Conservation (phyloP, 2,113 vertebrate genomes). For the Cephalopholis sonnerati region DNA sequence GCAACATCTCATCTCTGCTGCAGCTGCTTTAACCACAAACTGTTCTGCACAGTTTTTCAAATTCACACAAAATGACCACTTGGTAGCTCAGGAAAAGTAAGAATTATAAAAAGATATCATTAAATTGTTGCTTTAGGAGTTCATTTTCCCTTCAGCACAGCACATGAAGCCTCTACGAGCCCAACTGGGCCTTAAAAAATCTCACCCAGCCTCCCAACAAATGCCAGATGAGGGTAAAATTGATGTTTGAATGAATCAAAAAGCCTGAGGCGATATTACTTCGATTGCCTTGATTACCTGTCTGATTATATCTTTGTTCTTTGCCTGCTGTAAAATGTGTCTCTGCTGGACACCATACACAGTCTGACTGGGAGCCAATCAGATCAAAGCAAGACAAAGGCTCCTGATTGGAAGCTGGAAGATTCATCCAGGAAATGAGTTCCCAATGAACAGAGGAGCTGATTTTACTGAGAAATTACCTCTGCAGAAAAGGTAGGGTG, state of each 20-base stretch:
- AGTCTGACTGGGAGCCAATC: slow-evolving; percentile 28
- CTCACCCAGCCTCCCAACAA: background rate
- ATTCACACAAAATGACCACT: background rate
- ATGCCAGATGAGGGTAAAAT: background rate
- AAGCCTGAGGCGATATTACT: background rate
- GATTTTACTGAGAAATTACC: background rate
- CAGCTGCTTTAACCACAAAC: background rate
- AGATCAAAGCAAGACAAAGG: slow-evolving; percentile 11
- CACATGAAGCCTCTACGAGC: background rate
- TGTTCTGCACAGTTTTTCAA: background rate
- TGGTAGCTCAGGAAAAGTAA: background rate
- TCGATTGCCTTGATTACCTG: background rate
- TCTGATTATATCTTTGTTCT: slow-evolving; percentile 5
- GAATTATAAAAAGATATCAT: too few relatives aligned
- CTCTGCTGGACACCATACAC: slow-evolving; percentile 16
- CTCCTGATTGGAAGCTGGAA: background rate
- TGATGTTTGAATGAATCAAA: background rate
- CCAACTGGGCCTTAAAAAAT: background rate
- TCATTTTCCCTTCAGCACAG: background rate
- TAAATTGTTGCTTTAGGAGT: background rate
- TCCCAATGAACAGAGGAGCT: background rate
- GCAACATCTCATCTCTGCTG: background rate
- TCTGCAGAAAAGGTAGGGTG: background rate
- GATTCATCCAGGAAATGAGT: slow-evolving; percentile 1
- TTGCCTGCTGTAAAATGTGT: background rate